Evolutionary conservation across 2,113 vertebrate genomes (phyloP), one percentile per base, ranked within the genome.

Genomic region (Oncorhynchus mykiss): DNA sequence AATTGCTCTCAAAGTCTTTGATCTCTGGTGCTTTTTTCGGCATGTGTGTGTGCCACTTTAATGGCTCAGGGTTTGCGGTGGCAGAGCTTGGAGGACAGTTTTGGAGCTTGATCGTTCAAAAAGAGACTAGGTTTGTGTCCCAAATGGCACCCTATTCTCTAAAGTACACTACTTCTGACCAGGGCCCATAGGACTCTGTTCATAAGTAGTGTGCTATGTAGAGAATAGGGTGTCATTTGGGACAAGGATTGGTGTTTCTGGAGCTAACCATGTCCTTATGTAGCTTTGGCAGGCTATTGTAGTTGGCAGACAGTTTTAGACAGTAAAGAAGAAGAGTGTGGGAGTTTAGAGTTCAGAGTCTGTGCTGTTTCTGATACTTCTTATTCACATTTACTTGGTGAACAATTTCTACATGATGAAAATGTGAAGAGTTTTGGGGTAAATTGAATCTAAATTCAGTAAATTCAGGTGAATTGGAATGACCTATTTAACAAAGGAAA

Each of bases 51-150:
- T 60, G 49, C 18, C 24, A n/a, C 60, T 73, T 87, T 85, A 79
- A 73, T 77, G 75, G 71, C 72, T 67, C 60, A 71, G 67, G 49
- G 45, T 85, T 69, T 78, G 79, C 57, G 82, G 80, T 65, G 60
- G 70, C 80, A 45, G 18, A 67, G 57, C 67, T 85, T 71, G 86
- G 78, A 86, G 78, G 14, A 72, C 29, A 73, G 29, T 70, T 84
- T 85, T 73, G 22, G 62, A 76, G 71, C 20, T 67, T 34, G 73
- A 27, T 72, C 65, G n/a, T 74, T 77, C 70, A 74, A 74, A 83
- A 81, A 51, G 27, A 62, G 74, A 74, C 79, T 78, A 76, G 82
- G 78, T 73, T 77, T 71, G 1, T 0, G 12, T 16, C 14, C 49
- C 14, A 51, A 51, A 51, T 51, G 49, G 49, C 13, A 51, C 49